These are phyloP conservation scores for Acanthoscelides obtectus DNA, from an alignment of 2,888 invertebrate species.

Conservation along the genomic window DNA sequence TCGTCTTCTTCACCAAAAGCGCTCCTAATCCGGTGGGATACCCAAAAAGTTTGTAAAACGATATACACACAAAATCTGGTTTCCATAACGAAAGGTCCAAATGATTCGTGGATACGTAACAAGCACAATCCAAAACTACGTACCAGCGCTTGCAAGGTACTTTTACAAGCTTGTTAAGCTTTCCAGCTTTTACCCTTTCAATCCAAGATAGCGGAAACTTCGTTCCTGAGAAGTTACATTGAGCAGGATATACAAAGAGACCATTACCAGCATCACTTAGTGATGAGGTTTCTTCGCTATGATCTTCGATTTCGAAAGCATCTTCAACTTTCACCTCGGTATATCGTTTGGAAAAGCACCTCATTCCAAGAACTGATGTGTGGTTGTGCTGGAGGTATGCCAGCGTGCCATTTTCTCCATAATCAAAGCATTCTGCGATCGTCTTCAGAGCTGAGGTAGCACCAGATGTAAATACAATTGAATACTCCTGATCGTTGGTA, in stretches of 20 bases:
- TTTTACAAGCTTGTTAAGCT: conserved; percentile 46
- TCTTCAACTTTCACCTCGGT: conserved; percentile 57
- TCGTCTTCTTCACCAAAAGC: conserved; percentile 68
- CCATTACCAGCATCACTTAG: conserved; percentile 46
- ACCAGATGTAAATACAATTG: conserved; percentile 89
- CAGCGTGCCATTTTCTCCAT: conserved; percentile 53
- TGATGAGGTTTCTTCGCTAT: not conserved
- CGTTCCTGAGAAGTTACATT: conserved; percentile 91
- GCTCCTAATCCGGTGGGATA: conserved; percentile 95
- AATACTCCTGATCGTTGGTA: conserved; percentile 73
- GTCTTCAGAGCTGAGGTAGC: conserved; percentile 84
- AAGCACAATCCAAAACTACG: conserved; percentile 82
- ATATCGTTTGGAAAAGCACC: conserved; percentile 63
- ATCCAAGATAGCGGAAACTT: conserved; percentile 83
- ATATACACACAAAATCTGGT: conserved; percentile 87
- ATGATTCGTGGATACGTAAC: conserved; percentile 70
- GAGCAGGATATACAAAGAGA: conserved; percentile 83
- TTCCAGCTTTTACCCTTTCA: conserved; percentile 56
- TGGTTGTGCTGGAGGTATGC: conserved; percentile 87
- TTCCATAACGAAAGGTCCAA: conserved; percentile 67
- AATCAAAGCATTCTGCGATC: conserved; percentile 76
- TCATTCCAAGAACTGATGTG: conserved; percentile 91
- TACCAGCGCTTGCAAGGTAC: conserved; percentile 55
- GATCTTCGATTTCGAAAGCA: conserved; percentile 45
- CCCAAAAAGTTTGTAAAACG: conserved; percentile 96